A percentile compares a stretch with the other conserved stretches of the same genome.
phyloP scores from a whole-genome alignment of 2,888 invertebrate species.

The Hydropsyche betteni region DNA sequence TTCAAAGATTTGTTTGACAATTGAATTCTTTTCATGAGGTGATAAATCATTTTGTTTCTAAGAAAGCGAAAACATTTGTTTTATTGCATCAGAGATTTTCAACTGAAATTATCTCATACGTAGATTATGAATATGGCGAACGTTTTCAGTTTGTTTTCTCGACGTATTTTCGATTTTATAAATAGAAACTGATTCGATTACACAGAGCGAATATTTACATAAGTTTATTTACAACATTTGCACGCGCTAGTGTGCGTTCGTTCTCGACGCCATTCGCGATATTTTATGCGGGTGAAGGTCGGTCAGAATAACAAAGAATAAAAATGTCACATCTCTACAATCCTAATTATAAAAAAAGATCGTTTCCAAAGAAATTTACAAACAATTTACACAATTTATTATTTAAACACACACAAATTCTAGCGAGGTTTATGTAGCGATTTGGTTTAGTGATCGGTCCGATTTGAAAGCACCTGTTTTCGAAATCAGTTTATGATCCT shows the following conservation, averaged over 20 bases:
- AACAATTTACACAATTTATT: too few relatives aligned
- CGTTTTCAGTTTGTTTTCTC: not conserved
- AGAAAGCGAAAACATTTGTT: conserved; percentile 11
- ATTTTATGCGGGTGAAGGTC: conserved; percentile 23
- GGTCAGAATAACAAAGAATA: conserved; percentile 20
- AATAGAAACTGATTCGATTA: conserved; percentile 10
- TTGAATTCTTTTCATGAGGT: not conserved
- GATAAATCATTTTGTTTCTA: not conserved
- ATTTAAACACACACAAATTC: too few relatives aligned
- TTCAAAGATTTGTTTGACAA: not conserved
- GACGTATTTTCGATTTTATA: not conserved
- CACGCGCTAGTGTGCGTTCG: not conserved
- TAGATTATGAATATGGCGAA: not conserved
- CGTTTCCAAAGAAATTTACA: too few relatives aligned
- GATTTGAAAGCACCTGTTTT: too few relatives aligned
- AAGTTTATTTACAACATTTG: conserved; percentile 10
- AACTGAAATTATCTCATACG: not conserved
- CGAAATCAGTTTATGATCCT: too few relatives aligned
- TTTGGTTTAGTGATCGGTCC: too few relatives aligned
- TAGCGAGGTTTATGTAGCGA: too few relatives aligned
- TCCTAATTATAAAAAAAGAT: not conserved
- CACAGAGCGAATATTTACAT: conserved; percentile 22
- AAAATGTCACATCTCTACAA: not conserved
- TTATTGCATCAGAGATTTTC: not conserved
- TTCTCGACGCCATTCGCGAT: not conserved